These are phyloP conservation scores for Lepilemur ruficaudatus DNA, from an alignment of 2,797 vertebrate species.

Conservation along the genomic window DNA sequence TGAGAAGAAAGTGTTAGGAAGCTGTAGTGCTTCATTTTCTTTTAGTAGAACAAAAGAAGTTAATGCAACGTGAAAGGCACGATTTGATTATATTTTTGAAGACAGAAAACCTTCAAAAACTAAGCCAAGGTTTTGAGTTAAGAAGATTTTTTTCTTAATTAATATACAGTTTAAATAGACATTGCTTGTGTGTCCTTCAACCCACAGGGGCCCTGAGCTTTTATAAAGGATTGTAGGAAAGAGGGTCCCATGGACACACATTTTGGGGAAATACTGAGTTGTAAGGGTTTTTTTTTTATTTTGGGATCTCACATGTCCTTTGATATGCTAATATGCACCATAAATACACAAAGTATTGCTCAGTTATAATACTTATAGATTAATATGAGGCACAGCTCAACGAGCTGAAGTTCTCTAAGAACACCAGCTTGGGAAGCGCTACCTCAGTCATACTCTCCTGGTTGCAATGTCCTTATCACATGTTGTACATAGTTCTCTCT, in stretches of 20 bases:
- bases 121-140: slow-evolving; percentile 2
- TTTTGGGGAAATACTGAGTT: slow-evolving; percentile 9
- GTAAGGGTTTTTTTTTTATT: neutral
- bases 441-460: neutral
- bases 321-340: neutral
- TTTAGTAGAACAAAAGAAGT: slow-evolving; percentile 18
- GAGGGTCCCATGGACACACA: neutral
- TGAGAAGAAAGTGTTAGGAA: slow-evolving; percentile 7
- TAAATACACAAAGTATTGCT: neutral
- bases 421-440: neutral
- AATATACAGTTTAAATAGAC: neutral
- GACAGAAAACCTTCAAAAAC: neutral
- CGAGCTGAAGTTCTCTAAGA: neutral
- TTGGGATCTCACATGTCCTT: neutral
- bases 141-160: neutral
- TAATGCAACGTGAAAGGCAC: neutral
- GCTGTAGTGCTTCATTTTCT: neutral
- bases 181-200: neutral
- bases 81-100: slow-evolving; percentile 28
- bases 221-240: neutral
- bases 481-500: neutral
- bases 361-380: neutral
- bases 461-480: neutral
- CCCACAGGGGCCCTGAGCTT: neutral
- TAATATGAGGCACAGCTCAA: neutral